Conservation (phyloP, 2,888 invertebrate species). For the Lithophane semibrunnea region DNA sequence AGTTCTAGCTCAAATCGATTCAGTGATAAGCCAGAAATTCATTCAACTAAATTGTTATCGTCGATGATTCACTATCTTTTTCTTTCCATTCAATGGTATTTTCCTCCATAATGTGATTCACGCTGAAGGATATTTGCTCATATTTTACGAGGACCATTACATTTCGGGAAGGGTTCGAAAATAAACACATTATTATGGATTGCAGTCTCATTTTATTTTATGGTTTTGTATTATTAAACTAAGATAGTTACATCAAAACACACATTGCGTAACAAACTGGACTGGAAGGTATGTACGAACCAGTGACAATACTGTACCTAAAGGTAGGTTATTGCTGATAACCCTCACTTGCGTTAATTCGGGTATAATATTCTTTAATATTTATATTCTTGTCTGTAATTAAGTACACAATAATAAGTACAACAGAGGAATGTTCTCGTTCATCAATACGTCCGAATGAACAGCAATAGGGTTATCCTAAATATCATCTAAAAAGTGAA, state of each 20-base stretch:
- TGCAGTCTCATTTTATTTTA: constrained; percentile 89
- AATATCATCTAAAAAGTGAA: constrained; percentile 73
- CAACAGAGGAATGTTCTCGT: constrained; percentile 65
- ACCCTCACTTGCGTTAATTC: constrained; percentile 67
- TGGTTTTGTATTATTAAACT: constrained; percentile 84
- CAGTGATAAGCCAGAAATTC: constrained; percentile 44
- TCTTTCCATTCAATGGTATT: constrained; percentile 28
- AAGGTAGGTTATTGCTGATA: constrained; percentile 67
- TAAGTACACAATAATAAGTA: constrained; percentile 70
- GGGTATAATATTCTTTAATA: constrained; percentile 47
- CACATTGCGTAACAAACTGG: constrained; percentile 87
- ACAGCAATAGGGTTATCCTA: constrained; percentile 76
- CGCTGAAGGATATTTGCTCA: constrained; percentile 28
- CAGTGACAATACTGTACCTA: constrained; percentile 79
- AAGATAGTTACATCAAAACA: constrained; percentile 88
- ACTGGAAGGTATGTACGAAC: constrained; percentile 87
- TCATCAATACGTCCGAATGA: constrained; percentile 70
- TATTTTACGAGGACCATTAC: constrained; percentile 35
- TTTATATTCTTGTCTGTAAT: constrained; percentile 36
- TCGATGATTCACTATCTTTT: constrained; percentile 23
- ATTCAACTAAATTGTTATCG: constrained; percentile 30
- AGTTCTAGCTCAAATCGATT: constrained; percentile 42
- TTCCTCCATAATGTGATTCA: constrained; percentile 21
- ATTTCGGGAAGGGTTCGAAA: constrained; percentile 26
- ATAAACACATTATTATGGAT: constrained; percentile 74